Percentiles rank a stretch among this genome's conserved stretches.
These are phyloP conservation scores for Montipora efflorescens DNA, from an alignment of 64 coral and sea anemone genomes.

Conservation along the genomic window DNA sequence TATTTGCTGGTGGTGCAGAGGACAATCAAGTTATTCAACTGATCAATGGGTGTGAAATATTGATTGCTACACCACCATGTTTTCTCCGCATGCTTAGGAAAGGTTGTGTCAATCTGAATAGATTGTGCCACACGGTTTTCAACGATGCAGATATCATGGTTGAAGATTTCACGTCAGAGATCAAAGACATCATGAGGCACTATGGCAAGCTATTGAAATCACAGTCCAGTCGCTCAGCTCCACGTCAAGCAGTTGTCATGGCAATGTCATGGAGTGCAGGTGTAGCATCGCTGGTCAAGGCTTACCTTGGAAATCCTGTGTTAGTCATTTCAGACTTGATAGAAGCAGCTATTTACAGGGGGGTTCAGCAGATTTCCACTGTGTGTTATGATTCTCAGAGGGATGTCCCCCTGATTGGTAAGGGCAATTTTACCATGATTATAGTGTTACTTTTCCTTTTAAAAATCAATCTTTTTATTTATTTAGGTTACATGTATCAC, in stretches of 20 bases:
- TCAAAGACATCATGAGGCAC: constrained; percentile 91
- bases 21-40: constrained; percentile 73
- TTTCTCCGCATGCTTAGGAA: constrained; percentile 84
- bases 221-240: constrained; percentile 72
- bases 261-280: constrained; percentile 82
- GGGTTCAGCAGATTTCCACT: constrained; percentile 74
- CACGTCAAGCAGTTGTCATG: constrained; percentile 85
- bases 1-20: constrained; percentile 84
- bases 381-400: constrained; percentile 69
- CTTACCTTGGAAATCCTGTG: constrained; percentile 90
- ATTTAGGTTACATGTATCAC: background rate
- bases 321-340: constrained; percentile 80
- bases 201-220: constrained; percentile 78
- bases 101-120: constrained; percentile 71
- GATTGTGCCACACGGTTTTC: constrained; percentile 88
- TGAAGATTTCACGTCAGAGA: constrained; percentile 82
- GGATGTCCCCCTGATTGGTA: constrained; percentile 73
- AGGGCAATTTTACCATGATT: background rate
- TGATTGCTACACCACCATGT: constrained; percentile 89
- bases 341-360: constrained; percentile 85
- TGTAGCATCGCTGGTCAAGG: constrained; percentile 79
- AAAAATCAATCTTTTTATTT: background rate
- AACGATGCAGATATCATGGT: constrained; percentile 90
- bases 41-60: constrained; percentile 95
- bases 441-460: background rate